Conservation (phyloP, 2,888 invertebrate genomes). For the Hypselothyrea guttata region DNA sequence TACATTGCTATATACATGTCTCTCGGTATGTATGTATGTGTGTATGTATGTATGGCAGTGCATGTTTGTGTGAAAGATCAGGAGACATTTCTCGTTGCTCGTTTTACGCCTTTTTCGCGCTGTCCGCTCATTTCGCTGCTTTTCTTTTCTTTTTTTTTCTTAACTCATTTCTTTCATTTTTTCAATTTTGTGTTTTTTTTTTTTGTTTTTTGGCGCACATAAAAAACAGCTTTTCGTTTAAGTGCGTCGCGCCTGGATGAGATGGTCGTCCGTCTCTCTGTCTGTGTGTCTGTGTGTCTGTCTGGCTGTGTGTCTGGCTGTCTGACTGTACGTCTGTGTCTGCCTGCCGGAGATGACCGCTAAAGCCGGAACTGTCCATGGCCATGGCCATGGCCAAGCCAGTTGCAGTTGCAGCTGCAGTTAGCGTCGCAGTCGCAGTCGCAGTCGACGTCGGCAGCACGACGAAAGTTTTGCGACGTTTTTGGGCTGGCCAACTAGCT, state of each 20-base stretch:
- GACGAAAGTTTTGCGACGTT: conserved; percentile 73
- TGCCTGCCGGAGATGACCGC: conserved; percentile 45
- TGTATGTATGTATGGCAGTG: background rate
- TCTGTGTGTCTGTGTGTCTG: too few relatives aligned
- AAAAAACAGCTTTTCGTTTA: conserved; percentile 68
- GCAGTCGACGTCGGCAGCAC: conserved; percentile 26
- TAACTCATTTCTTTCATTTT: conserved; percentile 11
- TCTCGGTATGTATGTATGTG: background rate
- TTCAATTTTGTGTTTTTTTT: too few relatives aligned
- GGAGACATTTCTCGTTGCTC: conserved; percentile 57
- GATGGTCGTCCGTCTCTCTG: conserved; percentile 34
- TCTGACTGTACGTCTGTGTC: conserved; percentile 5
- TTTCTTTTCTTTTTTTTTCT: conserved; percentile 22
- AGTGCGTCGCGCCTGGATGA: conserved; percentile 61
- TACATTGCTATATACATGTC: conserved; percentile 27
- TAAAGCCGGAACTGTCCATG: conserved; percentile 69
- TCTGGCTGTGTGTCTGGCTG: background rate
- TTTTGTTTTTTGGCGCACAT: conserved; percentile 52
- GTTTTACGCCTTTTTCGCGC: conserved; percentile 57
- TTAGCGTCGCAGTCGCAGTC: conserved; percentile 1
- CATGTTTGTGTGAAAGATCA: conserved; percentile 29
- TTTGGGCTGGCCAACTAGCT: conserved; percentile 68
- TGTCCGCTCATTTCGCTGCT: conserved; percentile 48
- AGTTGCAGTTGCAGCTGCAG: conserved; percentile 15
- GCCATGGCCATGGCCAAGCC: conserved; percentile 48